Base-by-base conservation (phyloP, 2,113 vertebrate genomes). In the Xerus inauris region DNA sequence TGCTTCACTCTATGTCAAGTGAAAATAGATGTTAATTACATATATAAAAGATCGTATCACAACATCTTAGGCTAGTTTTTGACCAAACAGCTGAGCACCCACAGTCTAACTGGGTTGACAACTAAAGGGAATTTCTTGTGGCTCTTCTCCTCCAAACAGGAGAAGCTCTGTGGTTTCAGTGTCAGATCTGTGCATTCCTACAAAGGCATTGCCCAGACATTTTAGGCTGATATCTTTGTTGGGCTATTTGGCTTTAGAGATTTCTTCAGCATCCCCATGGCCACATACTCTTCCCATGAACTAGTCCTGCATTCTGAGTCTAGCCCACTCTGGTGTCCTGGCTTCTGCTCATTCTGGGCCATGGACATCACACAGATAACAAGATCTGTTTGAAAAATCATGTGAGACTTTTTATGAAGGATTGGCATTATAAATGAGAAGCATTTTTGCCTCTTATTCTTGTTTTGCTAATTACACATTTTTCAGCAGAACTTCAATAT, bases 401-500 rank as follows among this genome's bases (percentile, higher is more conserved):
- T 76, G 35, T 22, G 64, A 82, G 71, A 59, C 7, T 28, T 57
- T 45, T 89, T 94, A 91, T 82, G 73, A 91, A 73, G 51, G 32
- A 87, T 42, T 59, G 73, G 24, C 19, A 83, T 82, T 90, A 57
- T 57, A 57, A 57, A 57, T 57, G 54, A 57, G 20, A 57, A 20
- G 54, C 20, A 57, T 57, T n/a, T 19, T 45, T 3, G 0, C 73
- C 35, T 87, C 30, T 71, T 67, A n/a, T 51, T 20, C 20, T 24
- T n/a, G 42, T 88, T 94, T 94, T 49, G 67, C 72, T 95, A 94
- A 94, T 93, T 82, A 88, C 35, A 79, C 30, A 89, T 80, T 89
- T 65, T 91, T 93, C 49, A 54, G 49, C n/a, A 69, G 35, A 93
- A 95, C 28, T 90, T 93, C 72, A 91, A 91, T 86, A 94, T 96